A percentile compares a stretch with the other conserved stretches of the same genome.
Evolutionary conservation across 2,888 invertebrate species (phyloP).

Genomic region (Gisinianus flammeolus): DNA sequence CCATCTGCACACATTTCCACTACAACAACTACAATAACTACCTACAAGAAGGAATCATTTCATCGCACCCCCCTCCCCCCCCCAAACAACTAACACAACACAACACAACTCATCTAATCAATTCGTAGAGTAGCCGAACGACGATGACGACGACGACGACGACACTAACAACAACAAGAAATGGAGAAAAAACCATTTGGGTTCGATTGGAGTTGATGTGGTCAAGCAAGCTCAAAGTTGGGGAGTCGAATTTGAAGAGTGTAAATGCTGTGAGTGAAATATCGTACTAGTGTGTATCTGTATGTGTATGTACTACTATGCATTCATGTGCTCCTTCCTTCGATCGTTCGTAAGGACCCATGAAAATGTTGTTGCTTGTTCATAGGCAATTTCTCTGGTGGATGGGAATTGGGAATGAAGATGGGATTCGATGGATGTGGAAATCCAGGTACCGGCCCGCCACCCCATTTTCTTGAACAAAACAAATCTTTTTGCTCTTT

Average conservation of each 20-base stretch:
- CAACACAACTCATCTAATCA: constrained; percentile 29
- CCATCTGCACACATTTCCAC: neutral
- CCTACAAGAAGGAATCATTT: neutral
- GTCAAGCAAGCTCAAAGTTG: neutral
- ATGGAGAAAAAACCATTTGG: constrained; percentile 18
- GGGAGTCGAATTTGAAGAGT: too few relatives aligned
- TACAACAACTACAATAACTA: neutral
- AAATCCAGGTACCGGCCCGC: neutral
- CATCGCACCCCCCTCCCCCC: too few relatives aligned
- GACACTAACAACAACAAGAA: neutral
- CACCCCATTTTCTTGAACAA: constrained; percentile 18
- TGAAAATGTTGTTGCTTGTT: constrained; percentile 9
- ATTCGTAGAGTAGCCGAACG: constrained; percentile 30
- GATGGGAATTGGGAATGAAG: neutral
- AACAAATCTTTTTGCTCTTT: constrained; percentile 35
- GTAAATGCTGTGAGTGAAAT: too few relatives aligned
- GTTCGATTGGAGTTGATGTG: constrained; percentile 20
- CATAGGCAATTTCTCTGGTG: neutral
- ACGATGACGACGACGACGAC: neutral
- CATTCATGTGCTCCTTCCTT: too few relatives aligned
- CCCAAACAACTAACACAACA: too few relatives aligned
- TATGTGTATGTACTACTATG: too few relatives aligned
- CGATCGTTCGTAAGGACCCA: neutral
- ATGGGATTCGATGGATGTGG: neutral
- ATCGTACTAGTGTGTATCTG: too few relatives aligned